A percentile compares a stretch with the other conserved stretches of the same genome.
Evolutionary conservation across 2,888 invertebrate genomes (phyloP).

Genomic region (Zhengitettix transpicula): DNA sequence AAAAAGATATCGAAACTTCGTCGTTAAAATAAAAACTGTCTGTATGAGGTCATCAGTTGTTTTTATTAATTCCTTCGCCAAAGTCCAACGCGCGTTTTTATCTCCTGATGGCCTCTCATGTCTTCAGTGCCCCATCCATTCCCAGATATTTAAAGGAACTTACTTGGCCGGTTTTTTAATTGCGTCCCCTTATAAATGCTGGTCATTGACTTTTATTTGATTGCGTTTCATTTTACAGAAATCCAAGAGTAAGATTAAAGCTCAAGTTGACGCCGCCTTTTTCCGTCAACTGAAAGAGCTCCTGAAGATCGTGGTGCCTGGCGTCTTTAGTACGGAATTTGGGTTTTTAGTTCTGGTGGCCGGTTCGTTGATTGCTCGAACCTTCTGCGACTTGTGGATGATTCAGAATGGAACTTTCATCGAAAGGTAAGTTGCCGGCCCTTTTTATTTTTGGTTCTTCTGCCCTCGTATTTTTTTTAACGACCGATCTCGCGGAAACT

Average conservation of each 20-base stretch:
- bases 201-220: neutral
- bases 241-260: slow-evolving; percentile 32
- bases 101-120: too few relatives aligned
- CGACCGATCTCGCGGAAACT: too few relatives aligned
- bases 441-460: too few relatives aligned
- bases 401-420: slow-evolving; percentile 87
- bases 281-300: slow-evolving; percentile 49
- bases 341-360: slow-evolving; percentile 62
- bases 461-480: too few relatives aligned
- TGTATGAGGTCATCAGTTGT: too few relatives aligned
- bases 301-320: slow-evolving; percentile 64
- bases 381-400: slow-evolving; percentile 93
- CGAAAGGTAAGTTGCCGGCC: slow-evolving; percentile 75
- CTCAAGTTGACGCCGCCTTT: slow-evolving; percentile 60
- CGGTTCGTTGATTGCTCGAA: slow-evolving; percentile 63
- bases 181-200: neutral
- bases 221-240: slow-evolving; percentile 18
- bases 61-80: too few relatives aligned
- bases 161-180: too few relatives aligned
- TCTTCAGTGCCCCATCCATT: too few relatives aligned
- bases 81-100: too few relatives aligned
- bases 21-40: too few relatives aligned
- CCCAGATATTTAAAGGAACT: too few relatives aligned
- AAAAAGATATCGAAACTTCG: too few relatives aligned
- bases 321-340: slow-evolving; percentile 57